A percentile compares a stretch with the other conserved stretches of the same genome.
Evolutionary conservation across 2,797 vertebrate species (phyloP).

Genomic region (Gila robusta): DNA sequence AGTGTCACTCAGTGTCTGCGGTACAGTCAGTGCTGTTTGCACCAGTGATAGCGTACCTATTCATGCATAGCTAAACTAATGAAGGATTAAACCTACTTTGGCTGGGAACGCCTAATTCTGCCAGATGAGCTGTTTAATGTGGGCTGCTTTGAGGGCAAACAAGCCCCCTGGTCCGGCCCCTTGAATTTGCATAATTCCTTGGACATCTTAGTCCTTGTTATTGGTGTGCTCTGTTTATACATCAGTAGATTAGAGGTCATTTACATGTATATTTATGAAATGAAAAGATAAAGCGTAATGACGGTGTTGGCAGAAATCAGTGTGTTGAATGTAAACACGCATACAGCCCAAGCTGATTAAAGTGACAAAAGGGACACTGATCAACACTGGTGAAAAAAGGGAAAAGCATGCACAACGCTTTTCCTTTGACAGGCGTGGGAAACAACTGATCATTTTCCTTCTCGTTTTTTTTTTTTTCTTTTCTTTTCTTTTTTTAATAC

Average conservation of each 20-base stretch:
- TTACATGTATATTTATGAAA: slow-evolving; percentile 65
- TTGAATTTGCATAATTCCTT: slow-evolving; percentile 54
- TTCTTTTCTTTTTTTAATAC: background rate
- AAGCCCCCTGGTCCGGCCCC: slow-evolving; percentile 44
- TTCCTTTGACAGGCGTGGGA: slow-evolving; percentile 6
- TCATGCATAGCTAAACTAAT: slow-evolving; percentile 60
- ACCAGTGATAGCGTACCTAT: slow-evolving; percentile 18
- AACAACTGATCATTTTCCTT: background rate
- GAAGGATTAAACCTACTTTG: slow-evolving; percentile 54
- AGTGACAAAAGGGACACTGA: slow-evolving; percentile 31
- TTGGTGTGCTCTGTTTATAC: slow-evolving; percentile 69
- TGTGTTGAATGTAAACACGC: slow-evolving; percentile 49
- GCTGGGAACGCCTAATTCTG: slow-evolving; percentile 47
- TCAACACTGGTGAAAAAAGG: slow-evolving; percentile 31
- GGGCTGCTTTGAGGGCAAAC: slow-evolving; percentile 53
- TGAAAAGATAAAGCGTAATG: slow-evolving; percentile 69
- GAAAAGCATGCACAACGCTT: slow-evolving; percentile 18
- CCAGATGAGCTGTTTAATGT: slow-evolving; percentile 57
- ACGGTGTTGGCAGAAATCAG: slow-evolving; percentile 55
- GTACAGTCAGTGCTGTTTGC: slow-evolving; percentile 17
- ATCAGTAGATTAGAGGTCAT: slow-evolving; percentile 69
- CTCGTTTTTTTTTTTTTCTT: background rate
- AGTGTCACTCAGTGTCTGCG: slow-evolving; percentile 31
- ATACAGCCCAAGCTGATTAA: slow-evolving; percentile 53
- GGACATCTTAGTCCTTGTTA: slow-evolving; percentile 30